Evolutionary conservation across 2,888 invertebrate genomes (phyloP), one percentile per base, ranked within the genome.

Genomic region (Euspilapteryx auroguttella): DNA sequence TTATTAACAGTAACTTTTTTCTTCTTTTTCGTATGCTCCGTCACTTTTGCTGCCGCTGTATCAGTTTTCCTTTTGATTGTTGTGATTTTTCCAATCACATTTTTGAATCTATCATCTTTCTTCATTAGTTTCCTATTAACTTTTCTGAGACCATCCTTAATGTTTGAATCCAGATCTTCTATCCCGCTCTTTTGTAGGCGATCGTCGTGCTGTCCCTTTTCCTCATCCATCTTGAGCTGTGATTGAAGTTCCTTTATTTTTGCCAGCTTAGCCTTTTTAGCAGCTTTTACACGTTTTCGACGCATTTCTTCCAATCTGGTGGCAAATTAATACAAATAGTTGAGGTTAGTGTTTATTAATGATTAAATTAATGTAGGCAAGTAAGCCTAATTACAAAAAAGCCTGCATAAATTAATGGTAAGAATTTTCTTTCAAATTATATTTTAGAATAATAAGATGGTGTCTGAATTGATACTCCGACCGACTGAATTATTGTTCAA

Each of bases 31-130:
- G 4, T 31, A 34, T 20, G 35, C 40, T 8, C 37, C 38, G 14
- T 37, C 24, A 14, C 26, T 33, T 30, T 39, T 40, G 21, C 36
- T 25, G 28, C 56, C 47, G 2, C 42, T 32, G 47, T 56, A 4
- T 66, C 69, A 0, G 76, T 62, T 46, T 75, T 77, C 15, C 64
- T 39, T 37, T 68, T 75, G 10, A 77, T 76, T 31, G 62, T 71
- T 0, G 43, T 53, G 2, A 77, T 55, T 37, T 75, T 76, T 2
- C 69, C 73, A 1, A 76, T 73, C 2, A 76, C 65, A 34, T 65
- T 52, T 36, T 71, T 75, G 22, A 77, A 77, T 14, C 77, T 44
- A 2, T 63, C 61, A 23, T 77, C 77, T 38, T 59, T 71, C 35
- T 71, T 77, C 75, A 76, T 76, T 1, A 77, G 36, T 3, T 39